Percentiles rank a stretch among this genome's conserved stretches.
Evolutionary conservation across 1,140 invertebrate species (phyloP).

Genomic region (Trichonephila inaurata): DNA sequence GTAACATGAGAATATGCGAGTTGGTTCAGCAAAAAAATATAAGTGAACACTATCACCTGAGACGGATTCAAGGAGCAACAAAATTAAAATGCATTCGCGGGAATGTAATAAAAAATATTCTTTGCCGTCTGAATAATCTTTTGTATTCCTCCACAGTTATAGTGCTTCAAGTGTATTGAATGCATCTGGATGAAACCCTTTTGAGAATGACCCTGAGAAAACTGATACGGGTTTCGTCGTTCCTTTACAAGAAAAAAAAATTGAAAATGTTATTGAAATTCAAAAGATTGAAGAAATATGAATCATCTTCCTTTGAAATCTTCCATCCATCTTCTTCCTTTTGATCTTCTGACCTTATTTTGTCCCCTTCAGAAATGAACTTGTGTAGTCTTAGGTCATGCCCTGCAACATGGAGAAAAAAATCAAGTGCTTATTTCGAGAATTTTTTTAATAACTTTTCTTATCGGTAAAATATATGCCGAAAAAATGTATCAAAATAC

Average conservation of each 20-base stretch:
- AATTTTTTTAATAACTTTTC: background rate
- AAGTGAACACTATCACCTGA: too few species aligned
- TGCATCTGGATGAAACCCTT: background rate
- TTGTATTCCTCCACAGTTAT: background rate
- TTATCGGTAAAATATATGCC: too few species aligned
- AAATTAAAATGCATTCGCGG: too few species aligned
- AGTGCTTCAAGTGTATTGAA: background rate
- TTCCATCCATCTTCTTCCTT: too few species aligned
- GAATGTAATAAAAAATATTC: too few species aligned
- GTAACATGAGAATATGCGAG: too few species aligned
- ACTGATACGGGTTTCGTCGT: background rate
- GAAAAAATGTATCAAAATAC: too few species aligned
- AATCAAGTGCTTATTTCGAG: background rate
- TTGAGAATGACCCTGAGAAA: background rate
- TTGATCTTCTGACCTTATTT: background rate
- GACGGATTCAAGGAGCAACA: too few species aligned
- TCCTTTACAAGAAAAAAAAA: background rate
- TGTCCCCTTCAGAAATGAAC: background rate
- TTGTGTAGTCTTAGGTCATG: background rate
- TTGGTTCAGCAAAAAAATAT: too few species aligned
- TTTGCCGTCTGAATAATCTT: background rate
- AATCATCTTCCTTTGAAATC: background rate
- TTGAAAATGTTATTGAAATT: background rate
- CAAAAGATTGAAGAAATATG: background rate
- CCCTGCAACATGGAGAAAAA: background rate